Conservation (phyloP, 2,797 vertebrate species). For the Ctenosaura bakeri region DNA sequence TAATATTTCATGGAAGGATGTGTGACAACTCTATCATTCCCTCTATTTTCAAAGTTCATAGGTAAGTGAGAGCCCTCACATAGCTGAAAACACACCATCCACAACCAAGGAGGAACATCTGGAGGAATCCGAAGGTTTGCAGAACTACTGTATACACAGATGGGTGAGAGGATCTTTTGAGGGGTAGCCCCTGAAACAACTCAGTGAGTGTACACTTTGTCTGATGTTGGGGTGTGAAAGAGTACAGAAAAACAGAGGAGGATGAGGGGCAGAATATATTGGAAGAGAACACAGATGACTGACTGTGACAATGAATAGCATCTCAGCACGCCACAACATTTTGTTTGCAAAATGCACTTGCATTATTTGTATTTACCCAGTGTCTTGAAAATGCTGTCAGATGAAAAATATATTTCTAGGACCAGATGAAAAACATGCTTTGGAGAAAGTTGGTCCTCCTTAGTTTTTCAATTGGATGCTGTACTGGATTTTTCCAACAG, state of each 20-base stretch:
- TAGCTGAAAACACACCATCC: not conserved
- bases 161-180: too few relatives aligned
- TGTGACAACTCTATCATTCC: not conserved
- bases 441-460: not conserved
- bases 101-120: not conserved
- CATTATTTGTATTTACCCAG: not conserved
- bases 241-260: too few relatives aligned
- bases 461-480: not conserved
- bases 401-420: not conserved
- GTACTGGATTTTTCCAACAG: not conserved
- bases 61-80: not conserved
- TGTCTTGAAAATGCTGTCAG: not conserved
- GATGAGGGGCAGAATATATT: too few relatives aligned
- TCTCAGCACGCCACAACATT: not conserved
- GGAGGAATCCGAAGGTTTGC: not conserved
- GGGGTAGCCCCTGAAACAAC: too few relatives aligned
- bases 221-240: not conserved
- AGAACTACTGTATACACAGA: not conserved
- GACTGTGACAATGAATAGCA: not conserved
- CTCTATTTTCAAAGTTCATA: conserved; percentile 5
- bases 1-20: not conserved
- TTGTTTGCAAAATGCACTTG: not conserved
- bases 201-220: not conserved
- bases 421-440: not conserved
- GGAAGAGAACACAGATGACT: not conserved